These are phyloP conservation scores for Spodoptera frugiperda DNA, from an alignment of 1,140 invertebrate genomes.

Conservation along the genomic window DNA sequence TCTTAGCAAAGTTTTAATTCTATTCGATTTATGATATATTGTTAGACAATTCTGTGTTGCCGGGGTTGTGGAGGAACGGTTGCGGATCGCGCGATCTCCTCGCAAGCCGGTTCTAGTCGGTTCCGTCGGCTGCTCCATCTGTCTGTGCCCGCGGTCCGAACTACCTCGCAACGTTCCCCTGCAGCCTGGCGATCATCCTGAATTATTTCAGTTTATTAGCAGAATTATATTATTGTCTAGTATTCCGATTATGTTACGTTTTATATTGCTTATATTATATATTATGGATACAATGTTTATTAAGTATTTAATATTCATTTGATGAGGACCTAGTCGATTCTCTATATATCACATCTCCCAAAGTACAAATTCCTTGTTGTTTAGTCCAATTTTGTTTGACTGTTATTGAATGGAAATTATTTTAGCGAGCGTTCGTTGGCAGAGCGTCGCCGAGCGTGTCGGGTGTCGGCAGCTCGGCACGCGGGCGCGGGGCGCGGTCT, in stretches of 20 bases:
- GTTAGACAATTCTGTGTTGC: conserved; percentile 82
- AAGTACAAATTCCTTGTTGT: conserved; percentile 88
- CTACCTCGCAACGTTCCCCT: conserved; percentile 51
- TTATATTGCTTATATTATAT: conserved; percentile 86
- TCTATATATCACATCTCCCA: conserved; percentile 87
- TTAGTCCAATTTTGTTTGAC: conserved; percentile 87
- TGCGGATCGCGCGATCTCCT: conserved; percentile 48
- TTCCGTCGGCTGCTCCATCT: conserved; percentile 62
- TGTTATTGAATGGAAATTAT: conserved; percentile 85
- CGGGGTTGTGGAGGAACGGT: conserved; percentile 73
- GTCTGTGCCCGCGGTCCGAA: conserved; percentile 1
- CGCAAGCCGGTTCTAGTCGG: conserved; percentile 78
- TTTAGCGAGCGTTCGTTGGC: conserved; percentile 73
- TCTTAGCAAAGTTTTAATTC: conserved; percentile 82
- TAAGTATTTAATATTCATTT: conserved; percentile 86
- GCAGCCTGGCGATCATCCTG: conserved; percentile 73
- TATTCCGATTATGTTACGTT: conserved; percentile 86
- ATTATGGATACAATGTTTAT: conserved; percentile 85
- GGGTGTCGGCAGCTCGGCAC: not conserved
- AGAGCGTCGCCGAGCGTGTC: not conserved
- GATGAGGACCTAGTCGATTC: conserved; percentile 87
- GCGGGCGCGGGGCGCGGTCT: conserved; percentile 13
- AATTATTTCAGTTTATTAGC: conserved; percentile 85
- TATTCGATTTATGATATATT: conserved; percentile 82
- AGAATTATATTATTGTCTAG: conserved; percentile 85